These are phyloP conservation scores for Fringilla coelebs DNA, from an alignment of 2,797 vertebrate genomes.

Conservation along the genomic window DNA sequence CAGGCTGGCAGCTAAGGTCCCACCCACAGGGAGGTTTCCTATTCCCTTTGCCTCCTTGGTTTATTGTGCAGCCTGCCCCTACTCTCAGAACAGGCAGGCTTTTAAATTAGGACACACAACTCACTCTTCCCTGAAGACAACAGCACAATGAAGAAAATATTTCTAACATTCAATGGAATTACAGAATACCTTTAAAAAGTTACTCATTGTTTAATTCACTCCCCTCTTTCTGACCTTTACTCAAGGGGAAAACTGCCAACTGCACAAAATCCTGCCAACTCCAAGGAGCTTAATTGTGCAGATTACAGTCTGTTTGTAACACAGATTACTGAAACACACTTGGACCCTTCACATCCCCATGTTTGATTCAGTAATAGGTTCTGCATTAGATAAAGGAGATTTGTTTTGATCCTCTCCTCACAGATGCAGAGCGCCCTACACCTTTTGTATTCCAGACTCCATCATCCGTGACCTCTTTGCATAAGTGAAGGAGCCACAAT, in stretches of 20 bases:
- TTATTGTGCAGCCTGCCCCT: neutral
- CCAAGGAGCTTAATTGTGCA: conserved; percentile 64
- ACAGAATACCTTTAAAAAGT: neutral
- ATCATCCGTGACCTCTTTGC: neutral
- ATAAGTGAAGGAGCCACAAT: neutral
- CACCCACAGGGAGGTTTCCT: neutral
- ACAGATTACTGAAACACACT: conserved; percentile 67
- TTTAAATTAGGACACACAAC: neutral
- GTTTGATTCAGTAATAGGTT: conserved; percentile 38
- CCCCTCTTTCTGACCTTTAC: conserved; percentile 52
- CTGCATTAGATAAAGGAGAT: conserved; percentile 52
- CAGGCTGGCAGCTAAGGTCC: neutral
- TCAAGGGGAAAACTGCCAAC: conserved; percentile 58
- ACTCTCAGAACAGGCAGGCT: neutral
- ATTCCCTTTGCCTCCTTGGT: neutral
- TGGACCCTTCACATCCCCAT: conserved; percentile 1
- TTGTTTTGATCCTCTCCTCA: conserved; percentile 21
- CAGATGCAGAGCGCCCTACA: conserved; percentile 10
- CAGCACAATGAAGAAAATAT: neutral
- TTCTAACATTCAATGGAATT: neutral
- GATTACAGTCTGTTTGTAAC: conserved; percentile 66
- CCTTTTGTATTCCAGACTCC: conserved; percentile 10
- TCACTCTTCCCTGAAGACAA: neutral
- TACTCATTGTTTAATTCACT: neutral
- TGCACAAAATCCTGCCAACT: conserved; percentile 53